Percentiles rank a stretch among this genome's conserved stretches.
These are phyloP conservation scores for Oligia fasciuncula DNA, from an alignment of 2,888 invertebrate genomes.

Conservation along the genomic window DNA sequence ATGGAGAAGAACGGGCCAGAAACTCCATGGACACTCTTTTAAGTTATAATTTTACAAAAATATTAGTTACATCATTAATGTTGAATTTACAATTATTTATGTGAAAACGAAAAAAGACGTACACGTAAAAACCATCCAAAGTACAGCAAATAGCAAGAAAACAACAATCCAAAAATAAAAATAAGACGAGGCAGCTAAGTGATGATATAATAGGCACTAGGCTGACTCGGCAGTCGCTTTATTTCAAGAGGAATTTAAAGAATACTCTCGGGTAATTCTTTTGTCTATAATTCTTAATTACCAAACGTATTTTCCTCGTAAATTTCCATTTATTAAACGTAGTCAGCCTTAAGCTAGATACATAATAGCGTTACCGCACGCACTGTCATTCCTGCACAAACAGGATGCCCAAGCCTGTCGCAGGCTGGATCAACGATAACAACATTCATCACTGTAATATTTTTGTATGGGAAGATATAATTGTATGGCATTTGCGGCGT, in stretches of 20 bases:
- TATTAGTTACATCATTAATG: too few species aligned
- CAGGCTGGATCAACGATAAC: background rate
- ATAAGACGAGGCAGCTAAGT: too few species aligned
- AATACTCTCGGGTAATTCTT: background rate
- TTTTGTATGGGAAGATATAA: background rate
- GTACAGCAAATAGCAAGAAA: too few species aligned
- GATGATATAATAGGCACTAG: too few species aligned
- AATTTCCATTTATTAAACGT: constrained; percentile 10
- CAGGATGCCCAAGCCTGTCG: background rate
- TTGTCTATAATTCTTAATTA: background rate
- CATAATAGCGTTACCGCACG: constrained; percentile 17
- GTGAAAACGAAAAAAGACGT: too few species aligned
- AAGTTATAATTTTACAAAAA: too few species aligned
- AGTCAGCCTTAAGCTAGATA: constrained; percentile 33
- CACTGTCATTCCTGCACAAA: background rate
- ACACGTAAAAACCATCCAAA: too few species aligned
- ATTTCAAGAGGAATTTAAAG: background rate
- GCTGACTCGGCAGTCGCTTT: background rate
- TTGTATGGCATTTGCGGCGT: background rate
- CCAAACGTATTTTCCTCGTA: constrained; percentile 7
- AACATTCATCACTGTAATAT: background rate
- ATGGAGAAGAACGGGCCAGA: too few species aligned
- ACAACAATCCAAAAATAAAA: too few species aligned
- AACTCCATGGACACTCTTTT: too few species aligned
- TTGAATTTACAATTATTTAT: too few species aligned